phyloP scores from a whole-genome alignment of 2,888 invertebrate species.

The Melanophora roralis region DNA sequence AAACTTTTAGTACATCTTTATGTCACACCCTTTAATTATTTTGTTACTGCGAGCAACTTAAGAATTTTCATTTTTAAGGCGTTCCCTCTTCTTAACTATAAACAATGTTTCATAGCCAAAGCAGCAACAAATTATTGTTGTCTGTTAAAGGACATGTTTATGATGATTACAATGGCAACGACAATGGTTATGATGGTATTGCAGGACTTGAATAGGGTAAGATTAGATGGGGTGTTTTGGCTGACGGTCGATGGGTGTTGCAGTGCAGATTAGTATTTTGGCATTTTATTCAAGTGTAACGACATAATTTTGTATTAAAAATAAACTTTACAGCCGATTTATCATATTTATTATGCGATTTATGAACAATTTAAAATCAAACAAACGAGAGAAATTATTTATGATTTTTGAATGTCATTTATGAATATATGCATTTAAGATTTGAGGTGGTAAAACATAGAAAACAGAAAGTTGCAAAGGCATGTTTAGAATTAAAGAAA shows the following conservation, averaged over 20 bases:
- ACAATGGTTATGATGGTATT: neutral
- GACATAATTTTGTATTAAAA: conserved; percentile 68
- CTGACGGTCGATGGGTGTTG: conserved; percentile 15
- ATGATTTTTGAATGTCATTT: conserved; percentile 61
- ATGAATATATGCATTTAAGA: neutral
- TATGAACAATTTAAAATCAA: conserved; percentile 71
- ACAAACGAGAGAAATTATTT: conserved; percentile 71
- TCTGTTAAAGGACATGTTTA: conserved; percentile 25
- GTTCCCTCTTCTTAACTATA: conserved; percentile 27
- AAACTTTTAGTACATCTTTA: no score
- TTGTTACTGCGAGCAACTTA: neutral
- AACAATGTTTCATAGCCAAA: conserved; percentile 11
- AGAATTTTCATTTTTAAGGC: conserved; percentile 29
- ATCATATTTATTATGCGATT: conserved; percentile 75
- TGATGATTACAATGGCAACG: conserved; percentile 34
- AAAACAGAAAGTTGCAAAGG: neutral
- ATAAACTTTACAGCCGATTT: conserved; percentile 72
- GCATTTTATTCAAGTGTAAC: conserved; percentile 64
- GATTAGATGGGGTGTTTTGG: neutral
- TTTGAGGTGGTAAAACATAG: neutral
- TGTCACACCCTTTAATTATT: conserved; percentile 5
- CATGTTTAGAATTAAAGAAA: no score
- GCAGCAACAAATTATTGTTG: conserved; percentile 56
- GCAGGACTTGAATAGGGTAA: neutral
- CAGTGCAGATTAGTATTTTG: conserved; percentile 31